phyloP scores from a whole-genome alignment of 2,113 vertebrate genomes.

The Kryptolebias marmoratus region DNA sequence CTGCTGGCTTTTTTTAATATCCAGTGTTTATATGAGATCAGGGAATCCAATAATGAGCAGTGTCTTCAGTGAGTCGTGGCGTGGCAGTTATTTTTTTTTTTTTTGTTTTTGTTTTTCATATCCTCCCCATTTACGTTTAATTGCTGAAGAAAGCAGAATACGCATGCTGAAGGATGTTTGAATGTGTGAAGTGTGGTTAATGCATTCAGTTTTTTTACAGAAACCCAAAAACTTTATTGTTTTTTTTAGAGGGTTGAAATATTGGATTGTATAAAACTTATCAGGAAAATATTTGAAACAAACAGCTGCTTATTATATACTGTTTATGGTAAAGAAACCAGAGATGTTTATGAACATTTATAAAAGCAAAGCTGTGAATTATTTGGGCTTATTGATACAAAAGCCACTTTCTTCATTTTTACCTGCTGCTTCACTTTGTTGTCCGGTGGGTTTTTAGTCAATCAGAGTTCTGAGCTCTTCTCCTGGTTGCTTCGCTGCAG shows the following conservation, averaged over 20 bases:
- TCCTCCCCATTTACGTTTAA: neutral
- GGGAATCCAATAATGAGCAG: neutral
- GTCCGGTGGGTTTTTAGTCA: neutral
- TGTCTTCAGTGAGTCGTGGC: neutral
- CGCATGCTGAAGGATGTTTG: too few species aligned
- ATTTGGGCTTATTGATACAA: neutral
- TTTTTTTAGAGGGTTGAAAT: too few species aligned
- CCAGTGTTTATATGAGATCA: neutral
- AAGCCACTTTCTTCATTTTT: neutral
- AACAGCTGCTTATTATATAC: too few species aligned
- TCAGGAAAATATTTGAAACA: too few species aligned
- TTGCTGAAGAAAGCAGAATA: too few species aligned
- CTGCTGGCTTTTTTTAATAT: slow-evolving; percentile 5
- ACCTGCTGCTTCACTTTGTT: neutral
- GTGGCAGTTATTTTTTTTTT: slow-evolving; percentile 3
- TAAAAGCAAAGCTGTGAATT: too few species aligned
- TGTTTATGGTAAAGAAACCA: too few species aligned
- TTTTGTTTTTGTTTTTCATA: neutral
- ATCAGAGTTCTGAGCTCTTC: neutral
- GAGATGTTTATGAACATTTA: too few species aligned
- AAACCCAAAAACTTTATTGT: too few species aligned
- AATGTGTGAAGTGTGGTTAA: too few species aligned
- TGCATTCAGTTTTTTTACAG: too few species aligned
- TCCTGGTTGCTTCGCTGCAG: slow-evolving; percentile 70
- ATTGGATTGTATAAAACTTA: too few species aligned